Base-by-base conservation (phyloP, 2,797 vertebrate species). In the Gambelia wislizenii region DNA sequence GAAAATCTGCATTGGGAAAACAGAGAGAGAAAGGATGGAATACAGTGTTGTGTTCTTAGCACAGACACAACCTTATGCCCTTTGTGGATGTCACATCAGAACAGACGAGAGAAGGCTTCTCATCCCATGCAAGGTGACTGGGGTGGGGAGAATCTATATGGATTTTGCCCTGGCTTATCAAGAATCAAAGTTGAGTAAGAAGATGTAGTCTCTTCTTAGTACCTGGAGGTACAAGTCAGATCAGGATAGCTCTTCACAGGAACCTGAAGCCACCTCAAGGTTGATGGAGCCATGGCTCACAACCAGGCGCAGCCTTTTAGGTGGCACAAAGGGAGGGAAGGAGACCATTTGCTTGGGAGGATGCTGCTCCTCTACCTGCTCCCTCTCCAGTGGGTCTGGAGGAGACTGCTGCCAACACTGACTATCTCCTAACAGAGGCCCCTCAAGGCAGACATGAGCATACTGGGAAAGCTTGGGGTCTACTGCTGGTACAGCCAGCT, bases 241-340 rank as follows among this genome's bases (percentile, higher is more conserved):
- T 79, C 74, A 92, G 39, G 44, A 49, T 61, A 69, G 49, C 87
- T 79, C 67, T 12, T 39, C 64, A 79, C 72, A 61, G 25, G 72
- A 44, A 84, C 0, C 85, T 67, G 14, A 94, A 83, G 44, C 94
- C 76, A 99, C 95, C 88, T 99, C 98, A 72, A 99, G 96, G 95
- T 98, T 97, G 12, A 99, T 98, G 30, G 98, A 98, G 84, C 98
- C 98, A 0, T 99, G 98, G 27, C 98, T 98, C 86, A 99, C 98
- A 72, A 99, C 98, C n/a, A 99, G 96, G 90, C 98, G 97, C 90
- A 99, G 98, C 91, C 98, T 97, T 95, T 98, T 98, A 89, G 98
- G 98, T 88, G 98, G 98, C 56, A 97, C 96, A 90, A 97, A 97
- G 94, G 98, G 91, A 93, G 96, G 84, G 70, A 98, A 69, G 96